Conservation (phyloP, 2,888 invertebrate genomes). For the Kuschelorhynchus macadamiae region DNA sequence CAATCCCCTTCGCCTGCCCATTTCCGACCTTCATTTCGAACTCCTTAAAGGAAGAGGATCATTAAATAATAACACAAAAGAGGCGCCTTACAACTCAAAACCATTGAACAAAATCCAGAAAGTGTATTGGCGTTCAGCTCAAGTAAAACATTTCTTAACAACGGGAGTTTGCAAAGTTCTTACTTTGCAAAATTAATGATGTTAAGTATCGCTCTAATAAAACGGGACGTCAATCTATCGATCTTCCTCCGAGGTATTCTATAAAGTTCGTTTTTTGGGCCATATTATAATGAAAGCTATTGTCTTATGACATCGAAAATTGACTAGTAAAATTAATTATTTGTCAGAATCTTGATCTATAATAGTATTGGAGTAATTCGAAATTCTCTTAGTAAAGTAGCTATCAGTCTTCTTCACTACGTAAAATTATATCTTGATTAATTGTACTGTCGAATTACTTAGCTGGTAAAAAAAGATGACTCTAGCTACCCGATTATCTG, state of each 20-base stretch:
- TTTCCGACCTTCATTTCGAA: conserved; percentile 20
- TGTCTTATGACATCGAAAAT: not conserved
- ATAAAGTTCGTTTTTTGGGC: not conserved
- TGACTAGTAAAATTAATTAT: not conserved
- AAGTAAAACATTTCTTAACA: conserved; percentile 43
- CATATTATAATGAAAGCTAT: not conserved
- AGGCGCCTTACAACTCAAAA: conserved; percentile 27
- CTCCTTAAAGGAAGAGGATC: conserved; percentile 30
- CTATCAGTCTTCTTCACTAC: no score
- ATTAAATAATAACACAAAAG: conserved; percentile 38
- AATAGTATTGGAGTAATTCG: no score
- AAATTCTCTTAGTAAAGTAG: no score
- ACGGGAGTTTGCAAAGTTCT: conserved; percentile 51
- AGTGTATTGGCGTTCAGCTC: conserved; percentile 41
- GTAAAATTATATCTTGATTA: no score
- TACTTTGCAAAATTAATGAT: conserved; percentile 59
- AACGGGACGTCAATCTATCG: conserved; percentile 40
- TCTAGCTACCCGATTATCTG: no score
- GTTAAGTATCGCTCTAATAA: conserved; percentile 52
- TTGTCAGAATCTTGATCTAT: not conserved
- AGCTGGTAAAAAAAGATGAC: no score
- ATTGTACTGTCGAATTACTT: no score
- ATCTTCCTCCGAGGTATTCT: conserved; percentile 27
- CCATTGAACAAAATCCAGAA: conserved; percentile 28
- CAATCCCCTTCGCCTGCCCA: conserved; percentile 10